Percentiles rank a stretch among this genome's conserved stretches.
Conservation (phyloP, 2,888 invertebrate genomes). For the Cryptus armator region DNA sequence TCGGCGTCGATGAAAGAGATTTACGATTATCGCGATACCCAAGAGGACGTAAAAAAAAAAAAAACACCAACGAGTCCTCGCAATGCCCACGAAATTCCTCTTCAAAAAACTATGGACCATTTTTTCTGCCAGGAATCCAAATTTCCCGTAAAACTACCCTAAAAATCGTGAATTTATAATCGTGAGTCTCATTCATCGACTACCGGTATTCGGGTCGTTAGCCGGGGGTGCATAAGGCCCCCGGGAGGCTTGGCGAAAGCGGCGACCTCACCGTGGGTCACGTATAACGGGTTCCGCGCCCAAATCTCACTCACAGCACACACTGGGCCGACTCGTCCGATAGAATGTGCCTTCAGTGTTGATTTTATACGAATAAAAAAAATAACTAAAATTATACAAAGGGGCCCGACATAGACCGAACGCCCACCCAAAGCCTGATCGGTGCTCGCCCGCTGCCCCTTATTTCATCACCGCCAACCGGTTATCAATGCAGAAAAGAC, state of each 20-base stretch:
- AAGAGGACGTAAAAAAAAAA: conserved; percentile 11
- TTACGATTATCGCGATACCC: conserved; percentile 36
- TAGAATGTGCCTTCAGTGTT: conserved; percentile 97
- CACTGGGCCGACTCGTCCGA: conserved; percentile 97
- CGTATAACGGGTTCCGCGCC: conserved; percentile 84
- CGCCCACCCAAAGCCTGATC: conserved; percentile 89
- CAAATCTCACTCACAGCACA: conserved; percentile 88
- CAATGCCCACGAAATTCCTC: conserved; percentile 10
- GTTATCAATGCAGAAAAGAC: conserved; percentile 20
- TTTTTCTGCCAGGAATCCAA: conserved; percentile 60
- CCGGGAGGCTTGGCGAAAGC: conserved; percentile 75
- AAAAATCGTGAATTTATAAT: background rate
- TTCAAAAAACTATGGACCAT: background rate
- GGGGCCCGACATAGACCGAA: conserved; percentile 96
- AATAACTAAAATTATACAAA: conserved; percentile 90
- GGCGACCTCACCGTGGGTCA: conserved; percentile 77
- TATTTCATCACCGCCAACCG: conserved; percentile 71
- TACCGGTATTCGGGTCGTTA: conserved; percentile 47
- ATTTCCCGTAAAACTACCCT: conserved; percentile 10
- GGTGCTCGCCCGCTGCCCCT: conserved; percentile 84
- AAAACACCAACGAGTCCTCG: conserved; percentile 33
- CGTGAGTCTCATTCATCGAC: conserved; percentile 41
- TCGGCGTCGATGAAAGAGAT: conserved; percentile 40
- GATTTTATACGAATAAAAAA: conserved; percentile 93
- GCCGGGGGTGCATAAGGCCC: conserved; percentile 83